Conservation (phyloP, 2,113 vertebrate genomes). For the Rhipidura dahli region DNA sequence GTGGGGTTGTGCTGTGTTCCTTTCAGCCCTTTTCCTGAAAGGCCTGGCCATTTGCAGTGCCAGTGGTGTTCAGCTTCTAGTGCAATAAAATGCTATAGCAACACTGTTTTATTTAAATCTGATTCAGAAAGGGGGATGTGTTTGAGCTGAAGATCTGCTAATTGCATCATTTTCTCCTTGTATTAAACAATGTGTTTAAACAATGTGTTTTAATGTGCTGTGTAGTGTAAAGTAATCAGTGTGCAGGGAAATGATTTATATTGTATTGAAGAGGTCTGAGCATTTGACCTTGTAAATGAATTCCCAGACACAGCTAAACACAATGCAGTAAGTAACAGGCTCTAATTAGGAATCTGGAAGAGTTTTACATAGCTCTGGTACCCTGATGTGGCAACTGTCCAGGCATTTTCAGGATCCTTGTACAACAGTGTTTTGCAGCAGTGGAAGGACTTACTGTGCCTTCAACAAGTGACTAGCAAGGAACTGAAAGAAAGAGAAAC, state of each 20-base stretch:
- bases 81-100: not conserved
- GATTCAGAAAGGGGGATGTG: not conserved
- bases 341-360: slow-evolving; percentile 5
- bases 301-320: not conserved
- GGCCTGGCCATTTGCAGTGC: not conserved
- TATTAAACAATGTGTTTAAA: too few relatives aligned
- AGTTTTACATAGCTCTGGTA: not conserved
- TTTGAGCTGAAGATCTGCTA: not conserved
- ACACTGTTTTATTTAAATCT: not conserved
- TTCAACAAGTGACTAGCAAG: not conserved
- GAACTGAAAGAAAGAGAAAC: not conserved
- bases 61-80: not conserved
- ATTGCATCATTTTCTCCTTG: not conserved
- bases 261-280: not conserved
- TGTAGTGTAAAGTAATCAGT: not conserved
- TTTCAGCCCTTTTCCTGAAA: not conserved
- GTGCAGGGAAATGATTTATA: not conserved
- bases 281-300: not conserved
- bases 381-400: not conserved
- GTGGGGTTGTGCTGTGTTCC: not conserved
- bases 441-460: not conserved
- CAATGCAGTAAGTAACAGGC: not conserved
- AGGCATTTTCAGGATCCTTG: not conserved
- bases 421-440: not conserved
- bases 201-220: too few relatives aligned